Percentiles rank a stretch among this genome's conserved stretches.
These are phyloP conservation scores for Sinhomidia bicolor DNA, from an alignment of 2,888 invertebrate genomes.

Conservation along the genomic window DNA sequence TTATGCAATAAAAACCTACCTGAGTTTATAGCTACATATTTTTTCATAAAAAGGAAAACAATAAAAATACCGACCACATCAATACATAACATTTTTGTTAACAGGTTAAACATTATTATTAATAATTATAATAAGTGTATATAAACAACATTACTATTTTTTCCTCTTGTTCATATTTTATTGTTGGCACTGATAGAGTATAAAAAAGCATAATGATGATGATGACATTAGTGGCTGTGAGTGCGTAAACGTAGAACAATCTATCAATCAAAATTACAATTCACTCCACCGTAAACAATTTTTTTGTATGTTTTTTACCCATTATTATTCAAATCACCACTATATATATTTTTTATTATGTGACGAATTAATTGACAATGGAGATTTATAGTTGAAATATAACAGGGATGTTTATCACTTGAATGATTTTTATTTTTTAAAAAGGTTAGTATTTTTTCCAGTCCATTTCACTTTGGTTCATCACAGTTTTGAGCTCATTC, in stretches of 20 bases:
- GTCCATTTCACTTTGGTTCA: constrained; percentile 77
- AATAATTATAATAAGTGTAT: constrained; percentile 13
- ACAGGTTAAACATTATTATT: too few species aligned
- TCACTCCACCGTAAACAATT: neutral
- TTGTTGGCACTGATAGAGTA: constrained; percentile 48
- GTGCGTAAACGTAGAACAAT: constrained; percentile 11
- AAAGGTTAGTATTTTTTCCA: constrained; percentile 54
- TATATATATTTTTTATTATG: too few species aligned
- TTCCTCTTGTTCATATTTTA: neutral
- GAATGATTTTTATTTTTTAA: constrained; percentile 20
- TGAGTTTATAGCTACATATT: constrained; percentile 44
- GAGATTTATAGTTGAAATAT: constrained; percentile 9
- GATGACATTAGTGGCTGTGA: neutral
- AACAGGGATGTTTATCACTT: constrained; percentile 72
- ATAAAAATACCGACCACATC: constrained; percentile 9
- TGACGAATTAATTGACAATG: too few species aligned
- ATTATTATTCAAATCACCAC: constrained; percentile 20
- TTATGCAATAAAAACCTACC: constrained; percentile 4
- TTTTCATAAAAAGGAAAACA: constrained; percentile 3
- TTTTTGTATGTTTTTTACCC: neutral
- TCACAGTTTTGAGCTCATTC: constrained; percentile 79
- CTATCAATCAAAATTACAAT: neutral
- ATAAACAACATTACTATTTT: neutral
- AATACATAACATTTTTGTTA: too few species aligned
- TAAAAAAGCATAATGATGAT: neutral